Conservation (phyloP, 2,113 vertebrate species). For the Carassius auratus region DNA sequence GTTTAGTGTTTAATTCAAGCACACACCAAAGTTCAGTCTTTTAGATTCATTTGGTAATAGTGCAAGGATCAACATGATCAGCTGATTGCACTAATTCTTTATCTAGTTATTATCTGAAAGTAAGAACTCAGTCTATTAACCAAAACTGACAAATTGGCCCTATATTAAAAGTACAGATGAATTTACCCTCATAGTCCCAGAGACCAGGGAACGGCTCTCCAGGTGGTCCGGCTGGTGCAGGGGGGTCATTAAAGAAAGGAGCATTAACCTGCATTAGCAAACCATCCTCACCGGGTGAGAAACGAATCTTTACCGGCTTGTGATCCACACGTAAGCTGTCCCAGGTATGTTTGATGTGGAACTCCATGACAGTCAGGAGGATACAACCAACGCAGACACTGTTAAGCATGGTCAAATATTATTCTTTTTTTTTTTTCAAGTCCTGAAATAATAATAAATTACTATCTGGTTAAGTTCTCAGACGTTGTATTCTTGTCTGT, state of each 20-base stretch:
- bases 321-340: constrained; percentile 80
- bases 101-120: not conserved
- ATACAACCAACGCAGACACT: not conserved
- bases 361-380: constrained; percentile 77
- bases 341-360: constrained; percentile 83
- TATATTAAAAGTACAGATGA: not conserved
- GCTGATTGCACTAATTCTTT: not conserved
- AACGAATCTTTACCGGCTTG: constrained; percentile 73
- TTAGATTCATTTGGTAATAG: not conserved
- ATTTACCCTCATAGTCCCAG: constrained; percentile 90
- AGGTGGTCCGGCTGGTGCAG: constrained; percentile 77
- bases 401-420: constrained; percentile 18
- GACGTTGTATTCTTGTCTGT: not conserved
- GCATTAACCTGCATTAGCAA: constrained; percentile 80
- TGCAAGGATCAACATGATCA: not conserved
- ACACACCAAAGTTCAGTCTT: not conserved
- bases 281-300: constrained; percentile 76
- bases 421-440: not conserved
- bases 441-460: not conserved
- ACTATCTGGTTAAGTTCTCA: not conserved
- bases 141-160: not conserved
- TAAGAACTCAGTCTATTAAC: not conserved
- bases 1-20: not conserved
- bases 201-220: constrained; percentile 82
- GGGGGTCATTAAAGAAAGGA: constrained; percentile 88